Evolutionary conservation across 2,113 vertebrate genomes (phyloP), one percentile per base, ranked within the genome.

Genomic region (Panurus biarmicus): DNA sequence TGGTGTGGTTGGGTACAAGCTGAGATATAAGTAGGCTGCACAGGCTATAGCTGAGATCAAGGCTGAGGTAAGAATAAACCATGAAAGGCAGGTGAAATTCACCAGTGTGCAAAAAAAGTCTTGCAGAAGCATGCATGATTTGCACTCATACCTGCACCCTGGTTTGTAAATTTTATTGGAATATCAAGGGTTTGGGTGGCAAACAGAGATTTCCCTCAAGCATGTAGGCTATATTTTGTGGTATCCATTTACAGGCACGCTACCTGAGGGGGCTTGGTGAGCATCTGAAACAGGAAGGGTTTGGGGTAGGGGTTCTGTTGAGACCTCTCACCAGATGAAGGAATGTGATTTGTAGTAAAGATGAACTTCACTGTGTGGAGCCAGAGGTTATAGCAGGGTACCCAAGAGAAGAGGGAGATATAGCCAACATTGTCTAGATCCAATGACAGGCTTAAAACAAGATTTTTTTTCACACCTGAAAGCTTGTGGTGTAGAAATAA

Each of bases 21-120:
- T 74, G 87, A 93, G 81, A 66, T 87, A 1, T 61, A 95, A 85
- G 89, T 42, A 92, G 81, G 66, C 70, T 87, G 69, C 38, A 36
- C 19, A 77, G 69, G 31, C 77, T 70, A 24, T 20, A 64, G 77
- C 47, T 65, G 44, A 87, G 35, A 77, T 80, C 74, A 90, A 89
- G 62, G 58, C 53, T 53, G 61, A n/a, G 13, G 24, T 2, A 15
- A 24, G 6, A 4, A 3, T 25, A 81, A 54, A 2, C 2, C 47
- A n/a, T 2, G 1, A 76, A 72, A 82, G 29, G 21, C 14, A 71
- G 35, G 19, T 57, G 36, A 81, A 78, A 81, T 47, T 85, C 50
- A 54, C 31, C n/a, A 33, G 6, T 3, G 24, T 54, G 29, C 35
- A 56, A 38, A 78, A 19, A 54, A 18, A 9, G n/a, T 20, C 36